These are phyloP conservation scores for Saccostrea cuccullata DNA, from an alignment of 1,140 invertebrate species.

Conservation along the genomic window DNA sequence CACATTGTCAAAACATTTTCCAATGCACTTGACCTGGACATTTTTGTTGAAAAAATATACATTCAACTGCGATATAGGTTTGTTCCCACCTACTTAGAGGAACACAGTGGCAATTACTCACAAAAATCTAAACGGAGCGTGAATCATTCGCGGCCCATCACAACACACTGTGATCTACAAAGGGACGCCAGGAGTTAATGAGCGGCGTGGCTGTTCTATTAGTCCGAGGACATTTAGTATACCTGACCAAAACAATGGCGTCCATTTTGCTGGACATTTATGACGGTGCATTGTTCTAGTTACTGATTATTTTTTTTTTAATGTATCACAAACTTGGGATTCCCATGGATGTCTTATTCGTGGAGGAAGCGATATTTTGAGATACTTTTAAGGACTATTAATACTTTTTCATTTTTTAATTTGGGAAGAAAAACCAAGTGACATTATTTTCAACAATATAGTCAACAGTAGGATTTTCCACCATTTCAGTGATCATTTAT, in stretches of 20 bases:
- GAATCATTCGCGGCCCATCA: constrained; percentile 5
- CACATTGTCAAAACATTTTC: not conserved
- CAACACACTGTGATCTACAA: not conserved
- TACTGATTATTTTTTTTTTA: not conserved
- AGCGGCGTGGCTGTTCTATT: not conserved
- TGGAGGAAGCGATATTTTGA: not conserved
- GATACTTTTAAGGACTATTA: no score
- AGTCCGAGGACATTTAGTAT: not conserved
- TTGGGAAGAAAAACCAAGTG: no score
- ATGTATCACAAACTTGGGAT: not conserved
- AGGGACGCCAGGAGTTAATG: constrained; percentile 19
- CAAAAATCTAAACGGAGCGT: constrained; percentile 11
- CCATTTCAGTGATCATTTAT: no score
- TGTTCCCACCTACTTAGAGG: not conserved
- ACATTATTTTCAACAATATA: no score
- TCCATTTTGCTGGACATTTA: not conserved
- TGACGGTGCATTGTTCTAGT: constrained; percentile 12
- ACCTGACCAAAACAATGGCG: not conserved
- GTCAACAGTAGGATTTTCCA: no score
- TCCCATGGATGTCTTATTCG: not conserved
- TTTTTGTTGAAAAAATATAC: constrained; percentile 12
- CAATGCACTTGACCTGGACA: not conserved
- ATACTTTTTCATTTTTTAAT: no score
- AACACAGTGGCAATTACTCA: constrained; percentile 27
- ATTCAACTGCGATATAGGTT: not conserved